Evolutionary conservation across 2,888 invertebrate genomes (phyloP), one percentile per base, ranked within the genome.

Genomic region (Heliconius charithonia): DNA sequence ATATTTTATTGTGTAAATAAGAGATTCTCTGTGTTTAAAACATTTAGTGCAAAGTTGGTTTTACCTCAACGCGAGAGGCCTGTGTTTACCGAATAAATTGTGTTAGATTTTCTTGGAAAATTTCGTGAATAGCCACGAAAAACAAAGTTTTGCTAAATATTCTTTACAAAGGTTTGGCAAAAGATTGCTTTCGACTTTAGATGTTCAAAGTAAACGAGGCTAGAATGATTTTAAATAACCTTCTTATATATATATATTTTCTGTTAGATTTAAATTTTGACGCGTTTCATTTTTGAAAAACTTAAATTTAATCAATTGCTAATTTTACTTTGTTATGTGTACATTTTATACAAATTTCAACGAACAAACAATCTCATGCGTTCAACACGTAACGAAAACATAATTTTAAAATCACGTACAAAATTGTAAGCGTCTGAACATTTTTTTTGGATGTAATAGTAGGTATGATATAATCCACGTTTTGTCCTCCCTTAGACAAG

Each of bases 401-500:
- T 59, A 13, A 13, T 16, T 37, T 41, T 45, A 41, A 69, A 69
- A 45, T 25, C 25, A 45, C 41, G 25, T 69, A 69, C n/a, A 69
- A 69, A 41, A 69, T 73, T 16, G n/a, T 25, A 77, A 67, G 73
- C 25, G 25, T 56, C 51, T 45, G 67, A 72, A 72, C 56, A 62
- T 25, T 70, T 62, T 73, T 63, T 29, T 65, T 80, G 75, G 45
- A 62, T 75, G 79, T 72, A 80, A 75, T 56, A 63, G 69, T 63
- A 70, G 45, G 69, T 63, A 70, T 66, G 66, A 71, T 80, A 78
- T 81, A 62, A 78, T 76, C 70, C 78, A 63, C 59, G 71, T 79
- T 81, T 66, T 77, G 76, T 75, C 75, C 72, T 77, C 77, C 73
- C 70, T 74, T 65, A 77, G 77, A 81, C 81, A 78, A 80, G 81